phyloP scores from a whole-genome alignment of 2,888 invertebrate genomes.

The Kuschelorhynchus macadamiae region DNA sequence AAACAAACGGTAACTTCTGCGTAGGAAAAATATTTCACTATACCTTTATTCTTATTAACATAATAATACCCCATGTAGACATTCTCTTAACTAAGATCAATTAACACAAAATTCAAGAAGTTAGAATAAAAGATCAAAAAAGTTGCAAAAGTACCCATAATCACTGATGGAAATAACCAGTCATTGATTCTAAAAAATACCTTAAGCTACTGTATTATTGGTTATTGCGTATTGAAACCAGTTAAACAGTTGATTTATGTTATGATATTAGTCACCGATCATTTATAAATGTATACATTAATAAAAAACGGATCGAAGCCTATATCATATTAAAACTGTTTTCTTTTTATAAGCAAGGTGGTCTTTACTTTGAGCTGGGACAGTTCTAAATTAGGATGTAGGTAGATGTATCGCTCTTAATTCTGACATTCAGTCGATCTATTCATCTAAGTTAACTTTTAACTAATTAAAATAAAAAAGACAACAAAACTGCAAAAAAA shows the following conservation, averaged over 20 bases:
- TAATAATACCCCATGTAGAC: no score
- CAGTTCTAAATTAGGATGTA: slow-evolving; percentile 36
- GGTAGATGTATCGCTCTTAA: slow-evolving; percentile 12
- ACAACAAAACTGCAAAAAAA: background rate
- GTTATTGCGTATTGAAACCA: slow-evolving; percentile 41
- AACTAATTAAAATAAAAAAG: slow-evolving; percentile 17
- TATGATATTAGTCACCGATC: slow-evolving; percentile 38
- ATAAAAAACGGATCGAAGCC: slow-evolving; percentile 38
- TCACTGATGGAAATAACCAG: no score
- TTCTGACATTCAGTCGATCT: slow-evolving; percentile 6
- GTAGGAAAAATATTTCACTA: no score
- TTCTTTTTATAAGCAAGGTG: slow-evolving; percentile 27
- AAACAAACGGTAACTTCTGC: no score
- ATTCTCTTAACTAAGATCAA: no score
- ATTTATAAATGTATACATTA: slow-evolving; percentile 40
- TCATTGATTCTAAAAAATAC: slow-evolving; percentile 20
- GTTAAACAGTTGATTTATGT: slow-evolving; percentile 44
- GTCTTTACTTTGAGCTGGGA: slow-evolving; percentile 22
- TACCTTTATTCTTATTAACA: no score
- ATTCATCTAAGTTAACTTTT: slow-evolving; percentile 5
- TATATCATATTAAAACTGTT: slow-evolving; percentile 28
- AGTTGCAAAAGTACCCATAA: no score
- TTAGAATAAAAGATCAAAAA: no score
- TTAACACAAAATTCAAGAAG: no score
- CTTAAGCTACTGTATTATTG: slow-evolving; percentile 31